phyloP scores from a whole-genome alignment of 2,797 vertebrate genomes.

The Eidolon dupreanum region DNA sequence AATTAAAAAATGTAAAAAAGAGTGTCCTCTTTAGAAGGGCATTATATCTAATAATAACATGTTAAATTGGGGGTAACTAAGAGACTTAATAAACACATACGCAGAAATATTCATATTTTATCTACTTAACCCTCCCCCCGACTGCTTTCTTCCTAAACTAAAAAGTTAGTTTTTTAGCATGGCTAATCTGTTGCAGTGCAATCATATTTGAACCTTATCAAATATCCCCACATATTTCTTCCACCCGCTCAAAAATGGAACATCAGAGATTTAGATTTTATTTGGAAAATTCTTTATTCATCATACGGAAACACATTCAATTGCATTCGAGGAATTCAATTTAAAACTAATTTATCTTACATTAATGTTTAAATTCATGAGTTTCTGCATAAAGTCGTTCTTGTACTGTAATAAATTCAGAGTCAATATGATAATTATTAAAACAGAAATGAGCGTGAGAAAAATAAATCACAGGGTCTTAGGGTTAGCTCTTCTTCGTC shows the following conservation, averaged over 20 bases:
- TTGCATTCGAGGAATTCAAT: constrained; percentile 82
- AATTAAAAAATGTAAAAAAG: background rate
- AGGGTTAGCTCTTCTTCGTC: background rate
- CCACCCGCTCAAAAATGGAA: constrained; percentile 73
- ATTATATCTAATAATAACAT: background rate
- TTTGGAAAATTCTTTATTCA: constrained; percentile 82
- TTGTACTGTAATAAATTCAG: constrained; percentile 77
- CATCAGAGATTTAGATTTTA: constrained; percentile 81
- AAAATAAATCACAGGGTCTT: constrained; percentile 56
- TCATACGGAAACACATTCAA: constrained; percentile 81
- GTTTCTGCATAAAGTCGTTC: constrained; percentile 76
- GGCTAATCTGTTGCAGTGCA: constrained; percentile 59
- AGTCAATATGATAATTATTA: constrained; percentile 77
- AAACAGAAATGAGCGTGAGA: constrained; percentile 66
- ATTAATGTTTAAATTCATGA: constrained; percentile 84
- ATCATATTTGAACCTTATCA: constrained; percentile 80
- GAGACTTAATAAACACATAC: background rate
- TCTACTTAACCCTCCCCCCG: background rate
- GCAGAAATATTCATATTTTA: constrained; percentile 38
- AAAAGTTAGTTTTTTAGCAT: constrained; percentile 66
- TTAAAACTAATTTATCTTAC: constrained; percentile 84
- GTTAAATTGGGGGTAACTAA: background rate
- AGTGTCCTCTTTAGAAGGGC: background rate
- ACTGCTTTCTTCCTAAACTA: constrained; percentile 1
- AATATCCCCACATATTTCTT: constrained; percentile 77